These are phyloP conservation scores for Rhynchophorus ferrugineus DNA, from an alignment of 1,140 invertebrate genomes.

Conservation along the genomic window DNA sequence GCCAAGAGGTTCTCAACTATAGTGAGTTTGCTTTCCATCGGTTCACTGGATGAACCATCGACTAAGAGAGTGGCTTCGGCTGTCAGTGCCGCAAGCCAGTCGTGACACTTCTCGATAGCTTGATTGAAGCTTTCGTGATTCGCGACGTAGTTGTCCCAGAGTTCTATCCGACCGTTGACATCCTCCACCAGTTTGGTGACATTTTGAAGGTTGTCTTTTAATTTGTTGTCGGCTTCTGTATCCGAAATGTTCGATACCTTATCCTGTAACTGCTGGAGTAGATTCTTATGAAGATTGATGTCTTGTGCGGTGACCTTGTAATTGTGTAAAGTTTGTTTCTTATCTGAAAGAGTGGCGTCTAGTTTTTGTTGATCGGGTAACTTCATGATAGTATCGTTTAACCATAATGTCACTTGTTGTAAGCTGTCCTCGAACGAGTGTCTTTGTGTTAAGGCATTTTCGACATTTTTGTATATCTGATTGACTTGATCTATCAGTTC, in stretches of 20 bases:
- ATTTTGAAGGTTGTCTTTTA: conserved; percentile 59
- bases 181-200: conserved; percentile 61
- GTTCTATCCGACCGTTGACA: conserved; percentile 57
- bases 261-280: conserved; percentile 69
- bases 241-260: conserved; percentile 67
- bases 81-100: conserved; percentile 63
- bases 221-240: conserved; percentile 61
- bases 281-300: conserved; percentile 68
- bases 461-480: conserved; percentile 75
- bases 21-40: conserved; percentile 63
- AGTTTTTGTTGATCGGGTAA: conserved; percentile 59
- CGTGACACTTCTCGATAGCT: conserved; percentile 64
- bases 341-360: conserved; percentile 70
- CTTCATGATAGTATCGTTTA: conserved; percentile 64
- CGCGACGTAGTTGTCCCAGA: conserved; percentile 62
- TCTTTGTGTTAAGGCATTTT: conserved; percentile 76
- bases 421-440: conserved; percentile 87
- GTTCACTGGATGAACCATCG: conserved; percentile 63
- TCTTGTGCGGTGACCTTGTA: conserved; percentile 74
- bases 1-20: conserved; percentile 69
- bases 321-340: conserved; percentile 73
- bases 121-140: conserved; percentile 79
- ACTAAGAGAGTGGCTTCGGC: conserved; percentile 57
- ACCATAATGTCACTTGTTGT: conserved; percentile 72
- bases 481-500: conserved; percentile 75